Conservation (phyloP, 2,888 invertebrate species). For the Creontiades dilutus region DNA sequence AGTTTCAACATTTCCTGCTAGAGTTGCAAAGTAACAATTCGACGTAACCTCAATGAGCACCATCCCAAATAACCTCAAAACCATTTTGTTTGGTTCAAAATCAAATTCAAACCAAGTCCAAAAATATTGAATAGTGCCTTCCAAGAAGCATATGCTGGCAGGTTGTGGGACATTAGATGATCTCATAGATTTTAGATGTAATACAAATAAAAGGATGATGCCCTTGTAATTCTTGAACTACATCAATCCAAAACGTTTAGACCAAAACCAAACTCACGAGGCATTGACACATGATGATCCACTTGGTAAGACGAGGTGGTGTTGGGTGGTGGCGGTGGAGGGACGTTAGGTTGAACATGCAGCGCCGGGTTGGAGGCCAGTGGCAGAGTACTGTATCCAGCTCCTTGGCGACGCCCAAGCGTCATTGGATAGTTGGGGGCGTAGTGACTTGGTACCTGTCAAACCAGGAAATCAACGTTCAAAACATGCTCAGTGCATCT, state of each 20-base stretch:
- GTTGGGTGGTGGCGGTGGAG: constrained; percentile 84
- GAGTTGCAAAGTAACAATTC: too few species aligned
- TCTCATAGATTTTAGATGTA: too few species aligned
- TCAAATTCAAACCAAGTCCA: too few species aligned
- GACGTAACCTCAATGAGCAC: too few species aligned
- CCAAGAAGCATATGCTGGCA: too few species aligned
- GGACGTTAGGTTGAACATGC: constrained; percentile 80
- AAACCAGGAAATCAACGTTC: neutral
- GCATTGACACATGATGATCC: constrained; percentile 85
- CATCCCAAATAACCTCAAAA: too few species aligned
- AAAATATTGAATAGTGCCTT: too few species aligned
- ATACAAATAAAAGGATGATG: too few species aligned
- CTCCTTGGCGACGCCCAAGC: constrained; percentile 86
- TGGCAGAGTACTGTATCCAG: constrained; percentile 92
- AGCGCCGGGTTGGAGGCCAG: constrained; percentile 78
- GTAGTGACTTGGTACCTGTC: constrained; percentile 91
- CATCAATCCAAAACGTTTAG: neutral
- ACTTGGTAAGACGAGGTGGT: constrained; percentile 79
- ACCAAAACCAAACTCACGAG: constrained; percentile 83
- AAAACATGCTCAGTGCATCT: neutral
- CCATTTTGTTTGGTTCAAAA: too few species aligned
- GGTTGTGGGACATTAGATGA: too few species aligned
- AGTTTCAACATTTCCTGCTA: too few species aligned
- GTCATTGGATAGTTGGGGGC: constrained; percentile 95
- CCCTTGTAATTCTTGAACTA: too few species aligned